A percentile compares a stretch with the other conserved stretches of the same genome.
phyloP scores from a whole-genome alignment of 2,113 vertebrate genomes.

The Isurus oxyrinchus region DNA sequence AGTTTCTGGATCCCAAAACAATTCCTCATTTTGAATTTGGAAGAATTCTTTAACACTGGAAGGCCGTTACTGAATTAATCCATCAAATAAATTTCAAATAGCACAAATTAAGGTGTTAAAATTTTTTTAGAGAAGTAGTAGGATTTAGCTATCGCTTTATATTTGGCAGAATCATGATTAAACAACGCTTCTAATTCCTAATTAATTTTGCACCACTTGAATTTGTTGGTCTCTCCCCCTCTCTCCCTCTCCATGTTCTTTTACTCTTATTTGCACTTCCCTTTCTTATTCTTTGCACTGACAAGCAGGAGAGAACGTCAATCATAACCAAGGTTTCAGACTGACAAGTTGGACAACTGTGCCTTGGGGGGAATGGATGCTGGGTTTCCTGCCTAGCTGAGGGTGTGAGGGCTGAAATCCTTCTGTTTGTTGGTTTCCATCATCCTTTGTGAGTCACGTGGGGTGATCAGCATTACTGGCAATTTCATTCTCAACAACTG shows the following conservation, averaged over 20 bases:
- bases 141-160: not conserved
- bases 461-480: not conserved
- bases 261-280: not conserved
- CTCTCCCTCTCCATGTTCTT: not conserved
- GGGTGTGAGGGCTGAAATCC: too few species aligned
- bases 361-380: not conserved
- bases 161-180: not conserved
- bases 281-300: not conserved
- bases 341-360: not conserved
- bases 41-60: not conserved
- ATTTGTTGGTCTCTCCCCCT: not conserved
- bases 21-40: not conserved
- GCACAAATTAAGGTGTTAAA: not conserved
- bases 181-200: not conserved
- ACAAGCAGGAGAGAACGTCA: too few species aligned
- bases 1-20: conserved; percentile 42
- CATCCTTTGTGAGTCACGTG: not conserved
- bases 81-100: not conserved
- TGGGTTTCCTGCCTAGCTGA: not conserved
- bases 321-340: not conserved
- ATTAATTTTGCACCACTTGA: not conserved
- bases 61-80: not conserved
- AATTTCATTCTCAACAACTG: not conserved
- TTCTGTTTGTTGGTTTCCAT: not conserved
- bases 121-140: not conserved